Evolutionary conservation across 2,888 invertebrate species (phyloP).

Genomic region (Diplolepis rosae): DNA sequence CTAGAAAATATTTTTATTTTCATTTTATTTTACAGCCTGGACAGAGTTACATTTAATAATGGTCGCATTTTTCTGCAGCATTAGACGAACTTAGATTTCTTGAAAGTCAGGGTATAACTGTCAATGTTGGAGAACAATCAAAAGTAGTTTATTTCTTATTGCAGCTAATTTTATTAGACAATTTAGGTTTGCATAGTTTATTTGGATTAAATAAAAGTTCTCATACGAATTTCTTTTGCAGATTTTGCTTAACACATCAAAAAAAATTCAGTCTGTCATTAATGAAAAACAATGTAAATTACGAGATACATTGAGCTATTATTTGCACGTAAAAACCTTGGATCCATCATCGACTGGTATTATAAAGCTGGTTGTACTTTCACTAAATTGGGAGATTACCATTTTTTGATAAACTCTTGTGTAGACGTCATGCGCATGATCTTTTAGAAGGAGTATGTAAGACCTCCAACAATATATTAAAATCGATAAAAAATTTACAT

Average conservation of each 20-base stretch:
- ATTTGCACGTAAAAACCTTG: constrained; percentile 8
- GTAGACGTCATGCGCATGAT: constrained; percentile 47
- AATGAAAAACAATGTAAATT: constrained; percentile 36
- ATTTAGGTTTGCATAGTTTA: constrained; percentile 37
- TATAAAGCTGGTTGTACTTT: constrained; percentile 38
- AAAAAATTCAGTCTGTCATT: constrained; percentile 27
- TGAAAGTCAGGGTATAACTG: constrained; percentile 30
- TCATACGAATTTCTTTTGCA: constrained; percentile 35
- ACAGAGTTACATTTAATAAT: constrained; percentile 39
- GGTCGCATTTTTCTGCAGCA: constrained; percentile 32
- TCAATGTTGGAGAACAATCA: constrained; percentile 2
- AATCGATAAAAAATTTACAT: no score
- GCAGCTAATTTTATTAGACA: constrained; percentile 39
- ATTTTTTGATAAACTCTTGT: constrained; percentile 33
- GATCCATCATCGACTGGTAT: constrained; percentile 25
- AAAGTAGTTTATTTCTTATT: constrained; percentile 36
- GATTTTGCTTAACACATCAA: constrained; percentile 40
- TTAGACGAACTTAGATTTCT: constrained; percentile 39
- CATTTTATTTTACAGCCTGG: constrained; percentile 41
- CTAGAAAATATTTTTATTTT: constrained; percentile 46
- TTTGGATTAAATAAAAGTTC: constrained; percentile 44
- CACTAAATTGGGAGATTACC: constrained; percentile 34
- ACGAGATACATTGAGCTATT: constrained; percentile 38
- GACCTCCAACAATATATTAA: no score
- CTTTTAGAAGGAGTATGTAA: constrained; percentile 37